Percentiles rank a stretch among this genome's conserved stretches.
These are phyloP conservation scores for Epinephelus coioides DNA, from an alignment of 2,797 vertebrate genomes.

Conservation along the genomic window DNA sequence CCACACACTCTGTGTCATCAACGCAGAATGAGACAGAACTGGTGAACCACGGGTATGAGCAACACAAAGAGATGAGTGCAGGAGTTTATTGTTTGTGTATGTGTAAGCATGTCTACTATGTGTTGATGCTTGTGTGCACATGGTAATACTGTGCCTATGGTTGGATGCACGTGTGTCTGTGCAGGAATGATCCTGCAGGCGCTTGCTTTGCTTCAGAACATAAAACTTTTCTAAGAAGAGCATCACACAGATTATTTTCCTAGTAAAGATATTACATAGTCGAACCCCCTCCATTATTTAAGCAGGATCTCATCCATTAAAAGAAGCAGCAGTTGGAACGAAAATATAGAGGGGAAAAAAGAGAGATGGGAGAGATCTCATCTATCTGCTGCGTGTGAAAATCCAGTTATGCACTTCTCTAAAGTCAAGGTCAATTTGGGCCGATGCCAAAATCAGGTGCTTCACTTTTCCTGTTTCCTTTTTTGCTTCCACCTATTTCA, in stretches of 20 bases:
- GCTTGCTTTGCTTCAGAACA: conserved; percentile 2
- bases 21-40: background rate
- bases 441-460: background rate
- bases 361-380: conserved; percentile 7
- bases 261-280: background rate
- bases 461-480: background rate
- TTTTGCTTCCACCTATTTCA: background rate
- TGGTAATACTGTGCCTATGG: too few relatives aligned
- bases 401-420: conserved; percentile 4
- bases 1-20: background rate
- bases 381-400: conserved; percentile 9
- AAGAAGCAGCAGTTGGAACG: conserved; percentile 2
- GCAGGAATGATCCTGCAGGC: background rate
- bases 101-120: too few relatives aligned
- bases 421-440: conserved; percentile 14
- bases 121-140: background rate
- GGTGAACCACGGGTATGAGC: background rate
- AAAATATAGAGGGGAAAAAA: background rate
- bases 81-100: background rate
- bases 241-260: background rate
- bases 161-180: background rate
- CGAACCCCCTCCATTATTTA: conserved; percentile 25
- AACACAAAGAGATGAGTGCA: background rate
- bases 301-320: conserved; percentile 36
- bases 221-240: conserved; percentile 13